Evolutionary conservation across 2,113 vertebrate species (phyloP), one percentile per base, ranked within the genome.

Genomic region (Numenius arquata): DNA sequence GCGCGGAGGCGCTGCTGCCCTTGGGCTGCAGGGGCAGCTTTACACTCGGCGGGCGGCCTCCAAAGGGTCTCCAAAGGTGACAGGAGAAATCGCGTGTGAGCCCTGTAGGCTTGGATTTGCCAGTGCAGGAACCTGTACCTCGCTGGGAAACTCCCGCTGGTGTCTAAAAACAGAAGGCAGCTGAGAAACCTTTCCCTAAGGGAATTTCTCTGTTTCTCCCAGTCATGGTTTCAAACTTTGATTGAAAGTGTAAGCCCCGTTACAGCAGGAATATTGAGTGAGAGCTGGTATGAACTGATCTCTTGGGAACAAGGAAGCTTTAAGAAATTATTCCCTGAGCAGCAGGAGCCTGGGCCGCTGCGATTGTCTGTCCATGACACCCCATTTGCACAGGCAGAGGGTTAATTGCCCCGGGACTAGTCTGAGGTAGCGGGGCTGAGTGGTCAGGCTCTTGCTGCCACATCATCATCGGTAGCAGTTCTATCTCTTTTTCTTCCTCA

Each of bases 391-490:
- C 34, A 13, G 63, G 27, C 18, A 30, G 41, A 23, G 58, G 41
- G 36, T 14, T 34, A 2, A 7, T 27, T 50, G 61, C 29, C 21
- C 22, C n/a, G 52, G 38, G 26, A n/a, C 34, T 20, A 2, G 18
- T 27, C 19, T 3, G 47, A 50, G 41, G 55, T 26, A 11, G 34
- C 23, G 11, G 8, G 12, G 29, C 43, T n/a, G 43, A 30, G 73
- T 2, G 25, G 34, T 25, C 14, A 2, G 5, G 34, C 12, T 72
- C 12, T 40, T 45, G 47, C 18, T 70, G 61, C 55, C 23, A 5
- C 65, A 7, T 45, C 1, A 0, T 7, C 55, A 8, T 20, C 0
- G 0, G 11, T 71, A 75, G 62, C 58, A 15, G 17, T 40, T 81
- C 17, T 65, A 6, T 25, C n/a, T 78, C 17, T 55, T 56, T 70